Base-by-base conservation (phyloP, 2,797 vertebrate species). In the Leucoraja ocellata region DNA sequence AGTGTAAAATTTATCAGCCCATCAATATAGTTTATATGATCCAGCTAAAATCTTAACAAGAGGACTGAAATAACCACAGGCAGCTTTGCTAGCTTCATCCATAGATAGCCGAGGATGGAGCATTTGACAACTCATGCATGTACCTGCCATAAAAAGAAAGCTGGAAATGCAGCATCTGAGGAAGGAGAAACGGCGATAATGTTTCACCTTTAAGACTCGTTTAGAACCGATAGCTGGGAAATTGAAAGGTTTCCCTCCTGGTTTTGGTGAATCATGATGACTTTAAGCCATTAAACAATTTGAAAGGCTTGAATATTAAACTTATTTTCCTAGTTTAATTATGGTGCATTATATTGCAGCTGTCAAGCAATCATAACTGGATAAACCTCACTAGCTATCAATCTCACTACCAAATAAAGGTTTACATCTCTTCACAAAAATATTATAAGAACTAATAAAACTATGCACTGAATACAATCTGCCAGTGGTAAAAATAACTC, bases 1-100 rank as follows among this genome's bases (percentile, higher is more conserved):
- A 76, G 90, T 92, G 36, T 92, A 39, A 68, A 92, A 76, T 76
- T 76, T 76, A 92, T 54, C 71, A 92, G 90, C 71, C 71, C 36
- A 92, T 92, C 71, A 74, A 58, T 25, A 76, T 39, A 92, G 36
- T 74, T 92, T 92, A 76, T 92, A 73, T 76, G 61, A 68, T 88
- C n/a, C 90, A 92, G 6, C 10, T 76, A 46, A 92, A 46, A 25
- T 92, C 90, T 92, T 88, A 28, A 73, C 90, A 92, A 28, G 28
- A 92, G 76, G 25, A n/a, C 68, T 76, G 39, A 76, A 91, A 74
- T 71, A 73, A 21, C 21, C 68, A 74, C 36, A 73, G 68, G 32
- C 13, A 92, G 36, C 21, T 23, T 74, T 11, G 39, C 16, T 23
- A 23, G n/a, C n/a, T 28, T n/a, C 21, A 32, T 88, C 84, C 23